These are phyloP conservation scores for Lithodes maja DNA, from an alignment of 2,888 invertebrate species.

Conservation along the genomic window DNA sequence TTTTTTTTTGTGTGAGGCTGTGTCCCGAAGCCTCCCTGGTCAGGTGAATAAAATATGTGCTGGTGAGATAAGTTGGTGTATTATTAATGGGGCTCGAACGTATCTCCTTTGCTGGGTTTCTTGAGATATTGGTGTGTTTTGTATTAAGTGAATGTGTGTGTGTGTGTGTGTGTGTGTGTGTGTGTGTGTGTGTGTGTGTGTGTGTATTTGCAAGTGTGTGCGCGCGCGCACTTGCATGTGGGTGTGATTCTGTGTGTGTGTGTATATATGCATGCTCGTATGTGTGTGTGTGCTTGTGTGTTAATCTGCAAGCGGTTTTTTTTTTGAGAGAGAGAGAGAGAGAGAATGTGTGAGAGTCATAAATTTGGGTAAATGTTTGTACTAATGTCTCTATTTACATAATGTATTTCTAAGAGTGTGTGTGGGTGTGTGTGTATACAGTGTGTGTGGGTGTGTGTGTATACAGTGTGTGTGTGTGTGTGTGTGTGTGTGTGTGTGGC, in stretches of 20 bases:
- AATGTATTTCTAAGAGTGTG: not conserved
- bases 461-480: conserved; percentile 25
- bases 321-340: not conserved
- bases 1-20: too few relatives aligned
- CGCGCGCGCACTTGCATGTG: not conserved
- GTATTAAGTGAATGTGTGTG: conserved; percentile 3
- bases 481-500: conserved; percentile 16
- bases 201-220: not conserved
- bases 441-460: conserved; percentile 20
- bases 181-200: not conserved
- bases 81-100: too few relatives aligned
- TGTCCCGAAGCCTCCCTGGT: too few relatives aligned
- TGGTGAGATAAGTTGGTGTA: too few relatives aligned
- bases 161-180: not conserved
- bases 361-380: too few relatives aligned
- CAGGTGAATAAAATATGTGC: too few relatives aligned
- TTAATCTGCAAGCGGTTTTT: not conserved
- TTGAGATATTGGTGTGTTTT: too few relatives aligned
- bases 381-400: too few relatives aligned
- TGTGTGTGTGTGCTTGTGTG: conserved; percentile 18
- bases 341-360: not conserved
- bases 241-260: not conserved
- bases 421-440: not conserved
- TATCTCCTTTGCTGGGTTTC: too few relatives aligned
- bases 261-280: not conserved